Evolutionary conservation across 2,113 vertebrate species (phyloP).

Genomic region (Atherinomorus stipes): DNA sequence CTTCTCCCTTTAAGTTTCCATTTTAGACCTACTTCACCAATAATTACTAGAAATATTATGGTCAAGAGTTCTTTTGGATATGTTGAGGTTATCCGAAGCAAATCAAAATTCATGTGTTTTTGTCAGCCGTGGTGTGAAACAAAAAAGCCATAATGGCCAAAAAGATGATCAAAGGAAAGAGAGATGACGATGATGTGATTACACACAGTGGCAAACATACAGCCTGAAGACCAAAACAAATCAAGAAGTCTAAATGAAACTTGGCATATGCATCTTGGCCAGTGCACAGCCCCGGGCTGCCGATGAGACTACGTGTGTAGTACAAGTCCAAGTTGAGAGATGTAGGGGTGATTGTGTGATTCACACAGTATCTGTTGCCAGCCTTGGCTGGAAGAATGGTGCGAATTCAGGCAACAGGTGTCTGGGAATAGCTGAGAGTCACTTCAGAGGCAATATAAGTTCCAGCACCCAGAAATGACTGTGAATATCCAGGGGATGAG

Average conservation of each 20-base stretch:
- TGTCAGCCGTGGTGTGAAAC: neutral
- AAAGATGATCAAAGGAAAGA: neutral
- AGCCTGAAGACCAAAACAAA: neutral
- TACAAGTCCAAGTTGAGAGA: neutral
- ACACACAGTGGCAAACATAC: neutral
- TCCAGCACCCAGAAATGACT: conserved; percentile 18
- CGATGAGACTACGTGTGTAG: neutral
- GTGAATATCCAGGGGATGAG: conserved; percentile 4
- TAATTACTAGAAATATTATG: neutral
- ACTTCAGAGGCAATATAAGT: conserved; percentile 37
- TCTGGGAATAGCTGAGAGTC: conserved; percentile 18
- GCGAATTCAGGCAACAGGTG: conserved; percentile 54
- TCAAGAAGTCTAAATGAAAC: neutral
- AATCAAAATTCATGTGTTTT: neutral
- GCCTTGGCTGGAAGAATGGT: conserved; percentile 42
- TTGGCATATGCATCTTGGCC: neutral
- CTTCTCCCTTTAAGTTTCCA: too few relatives aligned
- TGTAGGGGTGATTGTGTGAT: conserved; percentile 31
- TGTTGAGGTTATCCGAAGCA: neutral
- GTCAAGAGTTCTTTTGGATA: neutral
- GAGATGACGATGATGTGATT: neutral
- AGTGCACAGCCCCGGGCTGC: neutral
- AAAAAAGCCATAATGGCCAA: neutral
- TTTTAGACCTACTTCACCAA: too few relatives aligned
- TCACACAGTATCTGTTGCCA: conserved; percentile 51